A percentile compares a stretch with the other conserved stretches of the same genome.
Conservation (phyloP, 2,797 vertebrate genomes). For the Petrocephalus sullivani region DNA sequence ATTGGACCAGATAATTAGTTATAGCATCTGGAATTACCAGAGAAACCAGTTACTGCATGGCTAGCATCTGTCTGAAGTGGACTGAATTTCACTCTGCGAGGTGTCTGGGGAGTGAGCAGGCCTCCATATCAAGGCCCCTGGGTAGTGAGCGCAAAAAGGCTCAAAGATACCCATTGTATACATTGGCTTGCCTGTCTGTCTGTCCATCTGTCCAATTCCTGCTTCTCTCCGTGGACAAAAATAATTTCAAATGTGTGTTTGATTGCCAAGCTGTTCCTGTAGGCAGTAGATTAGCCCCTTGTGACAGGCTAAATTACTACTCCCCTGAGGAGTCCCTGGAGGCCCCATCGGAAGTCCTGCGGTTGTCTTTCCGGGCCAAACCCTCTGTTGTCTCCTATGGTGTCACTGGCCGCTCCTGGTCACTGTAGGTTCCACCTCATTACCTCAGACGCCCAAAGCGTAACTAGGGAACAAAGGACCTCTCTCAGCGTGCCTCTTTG, state of each 20-base stretch:
- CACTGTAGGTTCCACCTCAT: slow-evolving; percentile 23
- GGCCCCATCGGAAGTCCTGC: background rate
- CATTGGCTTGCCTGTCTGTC: slow-evolving; percentile 6
- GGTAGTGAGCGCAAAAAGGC: background rate
- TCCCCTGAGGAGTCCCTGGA: background rate
- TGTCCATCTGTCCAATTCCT: background rate
- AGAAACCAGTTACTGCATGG: slow-evolving; percentile 16
- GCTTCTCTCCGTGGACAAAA: background rate
- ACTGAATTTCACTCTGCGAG: slow-evolving; percentile 34
- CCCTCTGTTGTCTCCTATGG: background rate
- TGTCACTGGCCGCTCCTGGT: background rate
- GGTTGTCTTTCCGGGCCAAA: background rate
- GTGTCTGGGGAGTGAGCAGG: background rate
- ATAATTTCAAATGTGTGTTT: background rate
- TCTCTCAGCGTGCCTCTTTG: slow-evolving; percentile 22
- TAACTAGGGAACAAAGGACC: slow-evolving; percentile 35
- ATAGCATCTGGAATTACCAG: slow-evolving; percentile 23
- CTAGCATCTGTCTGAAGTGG: slow-evolving; percentile 39
- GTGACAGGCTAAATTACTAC: background rate
- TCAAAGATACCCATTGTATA: background rate
- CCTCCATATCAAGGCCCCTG: background rate
- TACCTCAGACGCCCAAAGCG: slow-evolving; percentile 19
- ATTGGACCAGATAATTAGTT: slow-evolving; percentile 22
- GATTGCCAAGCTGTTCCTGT: background rate
- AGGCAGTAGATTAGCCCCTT: background rate